Base-by-base conservation (phyloP, 2,113 vertebrate genomes). In the Hypocryptadius cinnamomeus region DNA sequence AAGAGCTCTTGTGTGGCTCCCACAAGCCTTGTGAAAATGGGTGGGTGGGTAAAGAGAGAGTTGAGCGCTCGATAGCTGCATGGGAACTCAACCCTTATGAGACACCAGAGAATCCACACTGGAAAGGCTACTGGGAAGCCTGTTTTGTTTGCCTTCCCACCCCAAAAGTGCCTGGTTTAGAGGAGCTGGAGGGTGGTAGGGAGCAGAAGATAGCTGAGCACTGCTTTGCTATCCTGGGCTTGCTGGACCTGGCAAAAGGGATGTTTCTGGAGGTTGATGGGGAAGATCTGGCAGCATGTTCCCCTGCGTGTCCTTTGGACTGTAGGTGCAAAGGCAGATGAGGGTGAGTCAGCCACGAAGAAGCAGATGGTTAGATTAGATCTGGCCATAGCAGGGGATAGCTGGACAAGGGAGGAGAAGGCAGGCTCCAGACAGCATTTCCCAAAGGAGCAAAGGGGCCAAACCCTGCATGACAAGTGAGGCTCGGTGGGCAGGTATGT, bases 41-140 rank as follows among this genome's bases (percentile, higher is more conserved):
- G 90, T 94, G 92, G 96, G 94, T 93, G 94, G 91, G 84, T 82
- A 87, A 81, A 64, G 68, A 95, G 48, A 70, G 91, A 91, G 53
- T 23, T 2, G 6, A 64, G 57, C 0, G 0, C 63, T 48, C 1
- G 1, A 51, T 33, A 61, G 79, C 87, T 65, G 71, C 81, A 30
- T 42, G 74, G 45, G 92, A 93, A 47, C 92, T 65, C 76, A 82
- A 35, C 74, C 74, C 82, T 92, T 85, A 63, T 0, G 2, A 91
- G 90, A 61, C 74, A 79, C n/a, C n/a, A 48, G 68, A 93, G 85
- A 91, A 65, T 35, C 87, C 76, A 45, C 64, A 4, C 0, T 51
- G 74, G 63, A 63, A 30, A 51, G 51, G 60, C 77, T 54, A 61
- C 72, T 63, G 69, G 60, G 86, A 86, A 92, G 20, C 13, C 5